These are phyloP conservation scores for Acyrthosiphon pisum DNA, from an alignment of 1,140 invertebrate genomes.

Conservation along the genomic window DNA sequence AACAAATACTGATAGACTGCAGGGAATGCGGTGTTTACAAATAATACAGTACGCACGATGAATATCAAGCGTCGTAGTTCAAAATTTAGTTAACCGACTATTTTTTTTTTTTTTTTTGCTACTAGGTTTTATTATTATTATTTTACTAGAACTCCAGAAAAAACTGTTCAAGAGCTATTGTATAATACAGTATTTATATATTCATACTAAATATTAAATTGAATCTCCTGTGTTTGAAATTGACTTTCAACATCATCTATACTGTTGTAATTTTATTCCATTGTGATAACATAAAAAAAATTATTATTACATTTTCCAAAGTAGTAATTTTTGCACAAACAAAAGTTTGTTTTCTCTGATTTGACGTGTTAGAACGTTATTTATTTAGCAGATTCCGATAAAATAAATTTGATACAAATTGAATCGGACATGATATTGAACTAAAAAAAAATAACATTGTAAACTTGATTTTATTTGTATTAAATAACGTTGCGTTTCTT, in stretches of 20 bases:
- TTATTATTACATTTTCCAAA: not conserved
- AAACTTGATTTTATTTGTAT: not conserved
- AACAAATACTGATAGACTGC: slow-evolving; percentile 39
- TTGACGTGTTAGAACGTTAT: not conserved
- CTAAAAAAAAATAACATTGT: not conserved
- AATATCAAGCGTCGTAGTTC: not conserved
- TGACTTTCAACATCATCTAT: not conserved
- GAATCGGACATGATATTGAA: not conserved
- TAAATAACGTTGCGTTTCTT: not conserved
- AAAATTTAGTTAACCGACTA: slow-evolving; percentile 7
- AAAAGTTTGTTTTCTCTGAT: not conserved
- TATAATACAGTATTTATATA: not conserved
- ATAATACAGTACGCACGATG: slow-evolving; percentile 26
- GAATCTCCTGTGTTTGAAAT: not conserved
- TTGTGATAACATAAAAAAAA: not conserved
- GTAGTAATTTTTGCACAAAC: not conserved
- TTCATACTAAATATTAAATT: not conserved
- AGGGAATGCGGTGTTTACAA: slow-evolving; percentile 21
- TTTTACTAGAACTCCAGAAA: not conserved
- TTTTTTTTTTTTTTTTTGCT: not conserved
- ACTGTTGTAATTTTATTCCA: not conserved
- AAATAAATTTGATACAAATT: not conserved
- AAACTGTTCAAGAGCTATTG: not conserved
- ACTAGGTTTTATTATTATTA: not conserved
- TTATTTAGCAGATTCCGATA: not conserved